Percentiles rank a stretch among this genome's conserved stretches.
These are phyloP conservation scores for Arremon brunneinucha DNA, from an alignment of 2,797 vertebrate genomes.

Conservation along the genomic window DNA sequence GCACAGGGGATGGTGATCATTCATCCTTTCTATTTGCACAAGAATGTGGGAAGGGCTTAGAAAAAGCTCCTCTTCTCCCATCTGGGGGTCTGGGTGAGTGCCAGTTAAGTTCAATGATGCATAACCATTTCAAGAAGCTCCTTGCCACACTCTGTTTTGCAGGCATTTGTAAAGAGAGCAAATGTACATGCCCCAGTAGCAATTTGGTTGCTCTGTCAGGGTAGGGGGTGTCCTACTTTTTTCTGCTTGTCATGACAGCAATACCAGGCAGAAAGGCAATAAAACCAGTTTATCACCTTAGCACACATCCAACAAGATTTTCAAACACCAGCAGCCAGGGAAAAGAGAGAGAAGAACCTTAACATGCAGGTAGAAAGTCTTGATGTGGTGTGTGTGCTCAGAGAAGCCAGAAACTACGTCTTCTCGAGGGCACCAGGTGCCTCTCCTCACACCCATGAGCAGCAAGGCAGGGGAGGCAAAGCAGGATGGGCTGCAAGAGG, in stretches of 20 bases:
- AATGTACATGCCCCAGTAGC: not conserved
- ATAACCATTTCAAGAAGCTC: constrained; percentile 49
- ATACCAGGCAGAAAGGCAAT: not conserved
- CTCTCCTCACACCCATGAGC: not conserved
- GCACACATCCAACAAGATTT: not conserved
- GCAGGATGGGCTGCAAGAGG: not conserved
- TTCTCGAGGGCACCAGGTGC: not conserved
- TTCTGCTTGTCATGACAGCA: not conserved
- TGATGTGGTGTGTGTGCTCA: not conserved
- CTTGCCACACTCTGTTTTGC: constrained; percentile 6
- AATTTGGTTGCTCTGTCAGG: not conserved
- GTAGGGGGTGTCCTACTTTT: not conserved
- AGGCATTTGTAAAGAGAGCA: not conserved
- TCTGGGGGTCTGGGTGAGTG: constrained; percentile 43
- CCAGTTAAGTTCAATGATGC: constrained; percentile 51
- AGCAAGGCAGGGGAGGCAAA: not conserved
- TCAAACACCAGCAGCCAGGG: not conserved
- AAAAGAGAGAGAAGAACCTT: not conserved
- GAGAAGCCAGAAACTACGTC: not conserved
- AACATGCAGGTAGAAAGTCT: not conserved
- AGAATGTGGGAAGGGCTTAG: constrained; percentile 57
- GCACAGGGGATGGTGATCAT: constrained; percentile 32
- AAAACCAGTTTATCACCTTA: not conserved
- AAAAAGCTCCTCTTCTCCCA: constrained; percentile 38
- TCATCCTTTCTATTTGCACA: constrained; percentile 58